Conservation (phyloP, 2,888 invertebrate genomes). For the Tetramorium bicarinatum region DNA sequence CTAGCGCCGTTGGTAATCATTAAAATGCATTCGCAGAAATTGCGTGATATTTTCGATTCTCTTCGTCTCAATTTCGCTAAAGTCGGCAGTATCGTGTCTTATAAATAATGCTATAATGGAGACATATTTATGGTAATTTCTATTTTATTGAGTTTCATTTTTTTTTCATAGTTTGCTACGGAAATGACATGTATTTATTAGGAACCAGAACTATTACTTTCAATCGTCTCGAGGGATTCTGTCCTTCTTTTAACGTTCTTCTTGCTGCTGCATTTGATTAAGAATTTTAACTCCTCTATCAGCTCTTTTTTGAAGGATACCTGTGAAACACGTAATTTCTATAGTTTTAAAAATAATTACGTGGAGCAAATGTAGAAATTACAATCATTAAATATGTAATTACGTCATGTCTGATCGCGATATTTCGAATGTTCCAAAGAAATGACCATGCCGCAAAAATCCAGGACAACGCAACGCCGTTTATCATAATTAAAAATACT, state of each 20-base stretch:
- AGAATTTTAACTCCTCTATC: conserved; percentile 90
- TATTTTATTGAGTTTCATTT: conserved; percentile 16
- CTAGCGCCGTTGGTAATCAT: conserved; percentile 7
- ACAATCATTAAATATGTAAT: conserved; percentile 46
- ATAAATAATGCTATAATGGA: conserved; percentile 8
- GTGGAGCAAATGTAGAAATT: background rate
- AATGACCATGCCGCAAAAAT: conserved; percentile 91
- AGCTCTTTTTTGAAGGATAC: conserved; percentile 90
- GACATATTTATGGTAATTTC: conserved; percentile 1
- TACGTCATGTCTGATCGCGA: conserved; percentile 87
- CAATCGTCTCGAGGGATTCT: conserved; percentile 77
- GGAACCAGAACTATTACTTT: conserved; percentile 82
- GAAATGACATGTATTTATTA: conserved; percentile 85
- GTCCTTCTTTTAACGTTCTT: conserved; percentile 88
- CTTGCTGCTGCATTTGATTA: conserved; percentile 90
- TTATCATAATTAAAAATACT: conserved; percentile 92
- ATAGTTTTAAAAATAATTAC: background rate
- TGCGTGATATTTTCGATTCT: conserved; percentile 32
- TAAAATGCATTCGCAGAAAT: conserved; percentile 25
- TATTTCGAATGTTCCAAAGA: conserved; percentile 87
- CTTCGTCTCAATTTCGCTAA: background rate
- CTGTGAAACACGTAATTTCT: conserved; percentile 82
- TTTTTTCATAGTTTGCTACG: background rate
- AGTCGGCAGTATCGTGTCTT: background rate
- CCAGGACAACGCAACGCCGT: conserved; percentile 90